phyloP scores from a whole-genome alignment of 2,113 vertebrate genomes.

The Callocephalon fimbriatum region DNA sequence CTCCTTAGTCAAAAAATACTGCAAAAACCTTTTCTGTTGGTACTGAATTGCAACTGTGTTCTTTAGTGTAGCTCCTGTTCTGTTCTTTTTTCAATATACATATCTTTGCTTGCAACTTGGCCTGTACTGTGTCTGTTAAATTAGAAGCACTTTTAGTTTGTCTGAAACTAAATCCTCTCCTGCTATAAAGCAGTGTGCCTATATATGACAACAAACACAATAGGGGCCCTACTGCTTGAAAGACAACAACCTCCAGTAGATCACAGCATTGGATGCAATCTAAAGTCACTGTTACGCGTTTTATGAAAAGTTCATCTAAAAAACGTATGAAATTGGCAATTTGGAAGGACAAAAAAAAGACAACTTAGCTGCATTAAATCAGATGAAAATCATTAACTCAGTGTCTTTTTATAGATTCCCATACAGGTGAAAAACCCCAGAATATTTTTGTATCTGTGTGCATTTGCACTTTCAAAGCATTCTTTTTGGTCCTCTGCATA shows the following conservation, averaged over 20 bases:
- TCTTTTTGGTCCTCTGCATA: not conserved
- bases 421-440: fast-evolving
- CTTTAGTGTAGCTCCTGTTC: not conserved
- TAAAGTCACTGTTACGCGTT: not conserved
- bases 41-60: not conserved
- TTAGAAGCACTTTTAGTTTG: not conserved
- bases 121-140: not conserved
- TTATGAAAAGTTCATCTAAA: not conserved
- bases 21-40: not conserved
- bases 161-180: not conserved
- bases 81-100: not conserved
- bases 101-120: not conserved
- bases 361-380: not conserved
- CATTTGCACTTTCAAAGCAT: not conserved
- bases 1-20: not conserved
- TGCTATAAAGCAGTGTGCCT: not conserved
- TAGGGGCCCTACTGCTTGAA: not conserved
- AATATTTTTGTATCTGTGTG: not conserved
- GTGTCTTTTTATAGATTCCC: not conserved
- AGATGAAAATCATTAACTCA: not conserved
- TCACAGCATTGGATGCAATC: not conserved
- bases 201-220: not conserved
- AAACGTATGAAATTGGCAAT: not conserved
- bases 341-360: not conserved
- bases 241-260: not conserved